Conservation (phyloP, 2,113 vertebrate species). For the Eublepharis macularius region DNA sequence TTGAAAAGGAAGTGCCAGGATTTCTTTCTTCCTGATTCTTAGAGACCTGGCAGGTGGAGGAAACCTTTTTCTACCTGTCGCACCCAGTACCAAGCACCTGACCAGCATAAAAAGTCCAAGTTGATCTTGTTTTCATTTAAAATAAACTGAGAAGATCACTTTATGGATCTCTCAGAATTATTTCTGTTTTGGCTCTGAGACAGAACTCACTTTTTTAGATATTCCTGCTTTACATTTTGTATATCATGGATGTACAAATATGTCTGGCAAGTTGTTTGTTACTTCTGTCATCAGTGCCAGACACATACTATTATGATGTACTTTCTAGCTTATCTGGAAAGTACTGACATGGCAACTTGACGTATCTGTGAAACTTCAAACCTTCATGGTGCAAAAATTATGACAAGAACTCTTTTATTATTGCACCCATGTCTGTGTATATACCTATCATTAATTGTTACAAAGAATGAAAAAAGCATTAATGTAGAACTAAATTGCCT, state of each 20-base stretch:
- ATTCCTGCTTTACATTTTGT: background rate
- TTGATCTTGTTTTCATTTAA: no score
- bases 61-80: no score
- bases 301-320: constrained; percentile 17
- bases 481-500: constrained; percentile 76
- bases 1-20: no score
- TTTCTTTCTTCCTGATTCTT: no score
- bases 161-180: no score
- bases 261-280: background rate
- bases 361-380: constrained; percentile 37
- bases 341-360: constrained; percentile 15
- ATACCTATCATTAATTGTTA: constrained; percentile 75
- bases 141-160: no score
- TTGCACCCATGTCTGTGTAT: constrained; percentile 51
- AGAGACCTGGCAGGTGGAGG: no score
- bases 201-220: background rate
- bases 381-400: constrained; percentile 54
- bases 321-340: constrained; percentile 13
- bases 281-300: background rate
- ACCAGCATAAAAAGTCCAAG: no score
- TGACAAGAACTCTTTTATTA: constrained; percentile 49
- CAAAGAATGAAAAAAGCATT: constrained; percentile 72
- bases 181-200: no score
- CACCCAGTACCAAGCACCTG: no score
- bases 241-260: background rate